Evolutionary conservation across 2,797 vertebrate genomes (phyloP).

Genomic region (Enteromius afrohamiltoni): DNA sequence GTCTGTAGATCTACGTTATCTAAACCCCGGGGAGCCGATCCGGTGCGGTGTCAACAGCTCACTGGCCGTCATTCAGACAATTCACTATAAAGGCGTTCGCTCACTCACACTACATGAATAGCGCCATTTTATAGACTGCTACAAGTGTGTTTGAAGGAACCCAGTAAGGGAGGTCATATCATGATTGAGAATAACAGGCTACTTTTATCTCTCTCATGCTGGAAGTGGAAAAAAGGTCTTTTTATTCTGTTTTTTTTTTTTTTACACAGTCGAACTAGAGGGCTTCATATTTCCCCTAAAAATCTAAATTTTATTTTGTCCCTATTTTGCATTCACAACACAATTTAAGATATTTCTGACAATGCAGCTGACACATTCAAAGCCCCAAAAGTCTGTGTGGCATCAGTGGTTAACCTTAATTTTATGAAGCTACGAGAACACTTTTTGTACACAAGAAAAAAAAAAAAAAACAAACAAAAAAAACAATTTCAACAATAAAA

Average conservation of each 20-base stretch:
- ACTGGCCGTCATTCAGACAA: constrained; percentile 30
- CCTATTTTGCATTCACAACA: too few relatives aligned
- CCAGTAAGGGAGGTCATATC: constrained; percentile 13
- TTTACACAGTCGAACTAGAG: background rate
- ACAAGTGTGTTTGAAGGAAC: constrained; percentile 14
- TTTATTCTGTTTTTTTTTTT: background rate
- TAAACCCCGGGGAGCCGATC: constrained; percentile 18
- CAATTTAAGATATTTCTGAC: background rate
- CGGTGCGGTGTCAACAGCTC: constrained; percentile 19
- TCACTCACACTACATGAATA: background rate
- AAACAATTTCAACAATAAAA: too few relatives aligned
- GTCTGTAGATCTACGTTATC: constrained; percentile 33
- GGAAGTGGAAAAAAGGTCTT: background rate
- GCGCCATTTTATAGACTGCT: background rate
- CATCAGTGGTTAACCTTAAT: background rate
- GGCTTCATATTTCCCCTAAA: background rate
- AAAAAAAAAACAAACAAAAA: too few relatives aligned
- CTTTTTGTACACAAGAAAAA: too few relatives aligned
- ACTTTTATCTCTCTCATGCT: constrained; percentile 23
- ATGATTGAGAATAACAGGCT: constrained; percentile 22
- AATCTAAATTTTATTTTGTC: background rate
- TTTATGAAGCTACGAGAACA: too few relatives aligned
- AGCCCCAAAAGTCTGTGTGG: background rate
- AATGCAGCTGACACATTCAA: background rate
- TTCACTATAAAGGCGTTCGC: background rate